Evolutionary conservation across 2,797 vertebrate genomes (phyloP).

Genomic region (Malacoctenus gilli): DNA sequence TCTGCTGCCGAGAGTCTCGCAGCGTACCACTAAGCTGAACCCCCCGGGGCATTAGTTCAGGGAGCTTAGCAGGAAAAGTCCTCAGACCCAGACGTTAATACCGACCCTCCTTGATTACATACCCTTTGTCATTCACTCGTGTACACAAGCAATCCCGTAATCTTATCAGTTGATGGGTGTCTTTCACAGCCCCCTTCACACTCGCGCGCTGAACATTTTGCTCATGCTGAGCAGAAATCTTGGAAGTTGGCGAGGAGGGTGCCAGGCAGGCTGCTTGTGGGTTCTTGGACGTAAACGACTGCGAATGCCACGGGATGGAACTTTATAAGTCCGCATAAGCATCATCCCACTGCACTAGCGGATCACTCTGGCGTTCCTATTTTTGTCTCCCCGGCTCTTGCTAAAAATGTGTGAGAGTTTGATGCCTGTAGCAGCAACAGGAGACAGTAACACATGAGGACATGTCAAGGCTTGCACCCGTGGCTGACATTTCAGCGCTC

Average conservation of each 20-base stretch:
- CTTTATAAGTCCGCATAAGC: slow-evolving; percentile 20
- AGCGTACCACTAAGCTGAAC: slow-evolving; percentile 56
- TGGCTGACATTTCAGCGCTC: slow-evolving; percentile 68
- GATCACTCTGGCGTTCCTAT: slow-evolving; percentile 44
- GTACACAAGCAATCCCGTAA: slow-evolving; percentile 56
- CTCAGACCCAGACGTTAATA: slow-evolving; percentile 61
- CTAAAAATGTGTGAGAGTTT: slow-evolving; percentile 63
- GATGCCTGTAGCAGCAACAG: slow-evolving; percentile 68
- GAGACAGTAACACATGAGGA: slow-evolving; percentile 73
- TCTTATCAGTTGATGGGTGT: slow-evolving; percentile 61
- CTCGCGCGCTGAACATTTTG: slow-evolving; percentile 18
- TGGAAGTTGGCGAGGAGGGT: slow-evolving; percentile 15
- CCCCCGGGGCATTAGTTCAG: slow-evolving; percentile 67
- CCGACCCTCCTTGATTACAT: slow-evolving; percentile 66
- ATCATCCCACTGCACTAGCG: slow-evolving; percentile 19
- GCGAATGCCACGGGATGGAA: slow-evolving; percentile 8
- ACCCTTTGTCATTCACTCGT: slow-evolving; percentile 59
- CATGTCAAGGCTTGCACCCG: slow-evolving; percentile 66
- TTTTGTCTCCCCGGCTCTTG: slow-evolving; percentile 46
- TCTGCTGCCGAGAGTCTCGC: slow-evolving; percentile 50
- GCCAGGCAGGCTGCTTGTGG: background rate
- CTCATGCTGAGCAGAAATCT: slow-evolving; percentile 15
- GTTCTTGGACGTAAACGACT: slow-evolving; percentile 2
- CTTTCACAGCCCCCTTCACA: slow-evolving; percentile 54
- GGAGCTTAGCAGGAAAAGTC: slow-evolving; percentile 72